A percentile compares a stretch with the other conserved stretches of the same genome.
Conservation (phyloP, 1,140 invertebrate species). For the Brachystomella parvula region DNA sequence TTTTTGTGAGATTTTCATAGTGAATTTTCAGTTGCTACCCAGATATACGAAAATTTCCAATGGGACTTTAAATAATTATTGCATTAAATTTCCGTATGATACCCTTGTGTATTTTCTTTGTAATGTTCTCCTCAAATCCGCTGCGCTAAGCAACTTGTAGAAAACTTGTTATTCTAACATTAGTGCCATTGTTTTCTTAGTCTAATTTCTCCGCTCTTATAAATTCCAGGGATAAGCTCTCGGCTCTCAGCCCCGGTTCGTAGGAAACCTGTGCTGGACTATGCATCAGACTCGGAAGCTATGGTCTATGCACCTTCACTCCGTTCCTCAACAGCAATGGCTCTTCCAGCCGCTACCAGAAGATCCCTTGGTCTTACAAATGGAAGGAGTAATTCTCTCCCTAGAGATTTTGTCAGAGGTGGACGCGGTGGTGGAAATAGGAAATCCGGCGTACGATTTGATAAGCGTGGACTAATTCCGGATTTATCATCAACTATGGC, state of each 20-base stretch:
- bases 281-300: constrained; percentile 89
- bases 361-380: constrained; percentile 33
- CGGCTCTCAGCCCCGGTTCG: constrained; percentile 43
- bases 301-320: constrained; percentile 55
- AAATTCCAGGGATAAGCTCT: constrained; percentile 25
- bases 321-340: constrained; percentile 49
- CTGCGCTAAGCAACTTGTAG: too few relatives aligned
- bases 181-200: too few relatives aligned
- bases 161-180: too few relatives aligned
- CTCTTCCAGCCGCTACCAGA: constrained; percentile 33
- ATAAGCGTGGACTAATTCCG: constrained; percentile 42
- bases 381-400: constrained; percentile 36
- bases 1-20: too few relatives aligned
- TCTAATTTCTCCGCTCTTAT: too few relatives aligned
- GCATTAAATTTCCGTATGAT: too few relatives aligned
- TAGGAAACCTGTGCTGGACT: constrained; percentile 63
- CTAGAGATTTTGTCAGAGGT: constrained; percentile 61
- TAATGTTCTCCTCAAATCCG: too few relatives aligned
- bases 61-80: too few relatives aligned
- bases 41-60: too few relatives aligned
- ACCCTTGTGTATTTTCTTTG: too few relatives aligned
- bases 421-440: constrained; percentile 39
- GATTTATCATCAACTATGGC: constrained; percentile 31
- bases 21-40: too few relatives aligned
- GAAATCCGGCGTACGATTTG: constrained; percentile 42